Conservation (phyloP, 2,113 vertebrate genomes). For the Syngnathoides biaculeatus region DNA sequence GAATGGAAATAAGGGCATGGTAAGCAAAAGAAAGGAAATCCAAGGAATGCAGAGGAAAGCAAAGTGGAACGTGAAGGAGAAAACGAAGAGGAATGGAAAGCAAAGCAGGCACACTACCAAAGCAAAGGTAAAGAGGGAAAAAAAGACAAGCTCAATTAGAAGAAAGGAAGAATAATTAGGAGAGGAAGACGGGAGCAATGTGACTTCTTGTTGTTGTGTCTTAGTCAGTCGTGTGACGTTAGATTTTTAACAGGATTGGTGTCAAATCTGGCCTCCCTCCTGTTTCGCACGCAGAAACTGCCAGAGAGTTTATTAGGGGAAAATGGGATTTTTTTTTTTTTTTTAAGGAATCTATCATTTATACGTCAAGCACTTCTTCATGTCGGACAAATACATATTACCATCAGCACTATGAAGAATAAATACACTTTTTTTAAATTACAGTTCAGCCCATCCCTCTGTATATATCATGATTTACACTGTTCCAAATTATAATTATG, state of each 20-base stretch:
- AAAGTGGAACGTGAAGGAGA: not conserved
- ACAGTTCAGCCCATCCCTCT: conserved; percentile 1
- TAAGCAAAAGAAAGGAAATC: not conserved
- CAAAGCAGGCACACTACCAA: not conserved
- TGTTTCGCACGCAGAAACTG: conserved; percentile 53
- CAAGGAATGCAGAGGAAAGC: not conserved
- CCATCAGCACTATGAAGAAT: not conserved
- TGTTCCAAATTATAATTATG: not conserved
- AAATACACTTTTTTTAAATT: conserved; percentile 11
- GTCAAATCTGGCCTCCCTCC: conserved; percentile 72
- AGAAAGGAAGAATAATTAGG: not conserved
- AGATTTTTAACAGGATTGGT: conserved; percentile 69
- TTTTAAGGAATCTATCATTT: not conserved
- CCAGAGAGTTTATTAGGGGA: conserved; percentile 33
- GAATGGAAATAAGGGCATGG: not conserved
- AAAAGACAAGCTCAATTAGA: not conserved
- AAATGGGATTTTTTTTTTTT: conserved; percentile 25
- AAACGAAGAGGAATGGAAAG: not conserved
- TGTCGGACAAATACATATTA: not conserved
- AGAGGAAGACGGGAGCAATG: conserved; percentile 44
- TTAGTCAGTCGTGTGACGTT: conserved; percentile 68
- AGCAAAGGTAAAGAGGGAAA: not conserved
- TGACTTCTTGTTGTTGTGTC: conserved; percentile 63
- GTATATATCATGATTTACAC: not conserved
- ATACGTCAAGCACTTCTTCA: conserved; percentile 9